A percentile compares a stretch with the other conserved stretches of the same genome.
Conservation (phyloP, 1,140 invertebrate genomes). For the Scaptomyza pallida region DNA sequence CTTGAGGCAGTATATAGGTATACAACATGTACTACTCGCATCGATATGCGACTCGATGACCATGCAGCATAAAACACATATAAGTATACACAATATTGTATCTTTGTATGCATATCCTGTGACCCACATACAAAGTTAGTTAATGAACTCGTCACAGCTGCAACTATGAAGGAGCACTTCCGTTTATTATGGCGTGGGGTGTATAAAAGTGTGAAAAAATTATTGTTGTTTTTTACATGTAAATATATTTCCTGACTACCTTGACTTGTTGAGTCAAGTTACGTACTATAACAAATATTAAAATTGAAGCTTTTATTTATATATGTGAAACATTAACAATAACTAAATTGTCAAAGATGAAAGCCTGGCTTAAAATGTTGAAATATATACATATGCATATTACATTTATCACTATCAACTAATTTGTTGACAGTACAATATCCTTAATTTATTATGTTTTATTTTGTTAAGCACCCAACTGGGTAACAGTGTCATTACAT, state of each 20-base stretch:
- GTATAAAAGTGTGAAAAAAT: conserved; percentile 23
- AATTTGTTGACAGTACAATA: conserved; percentile 1
- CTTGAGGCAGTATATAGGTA: conserved; percentile 14
- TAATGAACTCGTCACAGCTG: conserved; percentile 59
- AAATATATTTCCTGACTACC: conserved; percentile 67
- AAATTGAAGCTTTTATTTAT: no score
- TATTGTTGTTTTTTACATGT: conserved; percentile 32
- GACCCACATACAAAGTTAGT: conserved; percentile 53
- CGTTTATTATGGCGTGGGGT: conserved; percentile 2
- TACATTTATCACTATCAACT: background rate
- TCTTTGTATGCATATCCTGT: no score
- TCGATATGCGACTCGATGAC: conserved; percentile 22
- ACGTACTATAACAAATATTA: no score
- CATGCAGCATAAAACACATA: background rate
- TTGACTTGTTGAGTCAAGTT: background rate
- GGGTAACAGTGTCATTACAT: background rate
- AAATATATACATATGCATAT: no score
- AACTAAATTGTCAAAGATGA: no score
- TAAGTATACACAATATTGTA: background rate
- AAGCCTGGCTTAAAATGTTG: background rate
- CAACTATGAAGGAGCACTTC: conserved; percentile 1
- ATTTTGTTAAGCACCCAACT: background rate
- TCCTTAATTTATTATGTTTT: conserved; percentile 9
- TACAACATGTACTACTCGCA: background rate
- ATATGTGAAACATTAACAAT: no score